A percentile compares a stretch with the other conserved stretches of the same genome.
phyloP scores from a whole-genome alignment of 2,113 vertebrate genomes.

The Ctenomys sociabilis region DNA sequence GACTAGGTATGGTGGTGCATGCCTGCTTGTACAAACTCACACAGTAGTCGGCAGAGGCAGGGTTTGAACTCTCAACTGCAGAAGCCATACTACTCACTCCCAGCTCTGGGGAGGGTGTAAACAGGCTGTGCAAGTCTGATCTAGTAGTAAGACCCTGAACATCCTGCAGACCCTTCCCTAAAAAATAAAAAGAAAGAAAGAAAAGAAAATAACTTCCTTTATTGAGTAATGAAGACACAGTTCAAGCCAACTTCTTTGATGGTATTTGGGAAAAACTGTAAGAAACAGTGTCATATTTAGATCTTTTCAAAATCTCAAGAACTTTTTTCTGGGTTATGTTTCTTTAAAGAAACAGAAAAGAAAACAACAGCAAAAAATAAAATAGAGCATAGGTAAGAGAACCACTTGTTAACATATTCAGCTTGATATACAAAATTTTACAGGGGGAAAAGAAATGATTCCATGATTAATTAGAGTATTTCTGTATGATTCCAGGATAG shows the following conservation, averaged over 20 bases:
- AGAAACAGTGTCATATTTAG: neutral
- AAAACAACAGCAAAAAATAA: neutral
- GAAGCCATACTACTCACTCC: neutral
- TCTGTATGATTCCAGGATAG: neutral
- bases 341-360: slow-evolving; percentile 25
- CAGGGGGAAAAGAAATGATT: neutral
- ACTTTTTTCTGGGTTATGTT: slow-evolving; percentile 24
- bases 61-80: slow-evolving; percentile 24
- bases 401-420: neutral
- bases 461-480: neutral
- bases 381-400: neutral
- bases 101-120: too few species aligned
- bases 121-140: too few species aligned
- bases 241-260: neutral
- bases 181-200: too few species aligned
- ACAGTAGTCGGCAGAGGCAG: neutral
- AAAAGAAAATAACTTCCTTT: neutral
- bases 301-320: neutral
- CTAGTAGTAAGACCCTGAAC: too few species aligned
- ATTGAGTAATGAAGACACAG: neutral
- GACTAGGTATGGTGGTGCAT: too few species aligned
- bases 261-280: neutral
- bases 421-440: neutral
- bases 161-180: too few species aligned
- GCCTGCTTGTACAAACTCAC: neutral